Base-by-base conservation (phyloP, 2,113 vertebrate genomes). In the Amazona guildingii region DNA sequence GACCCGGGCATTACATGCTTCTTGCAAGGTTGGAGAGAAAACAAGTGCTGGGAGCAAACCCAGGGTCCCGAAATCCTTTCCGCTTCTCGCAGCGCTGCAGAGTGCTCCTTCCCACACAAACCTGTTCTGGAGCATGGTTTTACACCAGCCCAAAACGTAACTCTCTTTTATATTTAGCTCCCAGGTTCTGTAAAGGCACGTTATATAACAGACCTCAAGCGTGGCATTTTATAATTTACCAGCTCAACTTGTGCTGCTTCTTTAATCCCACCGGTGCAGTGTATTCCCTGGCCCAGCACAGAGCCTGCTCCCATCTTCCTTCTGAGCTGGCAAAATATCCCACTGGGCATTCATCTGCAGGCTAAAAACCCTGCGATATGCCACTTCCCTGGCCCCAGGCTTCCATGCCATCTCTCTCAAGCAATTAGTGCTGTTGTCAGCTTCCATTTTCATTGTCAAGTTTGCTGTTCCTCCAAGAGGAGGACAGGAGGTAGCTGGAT, bases 151-250 rank as follows among this genome's bases (percentile, higher is more conserved):
- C 92, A 75, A 96, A 95, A 95, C 66, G 95, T 86, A 96, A 91
- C 41, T 94, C 87, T 74, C 35, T 94, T 46, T 95, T 97, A 97
- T 97, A 97, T 97, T 97, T 97, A 97, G 97, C 95, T 97, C 64
- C 94, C 85, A 90, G 94, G 86, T 94, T 90, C 92, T 95, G 95
- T 73, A 80, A 94, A 94, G 89, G 91, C 94, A 91, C 17, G 13
- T 97, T 97, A 97, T 93, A 67, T 96, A 97, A 97, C 94, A 95
- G 92, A 91, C 94, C 97, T 96, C 94, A 52, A 95, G 95, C 16
- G 74, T 74, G 83, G 86, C 83, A 88, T 84, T 97, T 97, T 94
- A 92, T 94, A 96, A 97, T 95, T 95, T 80, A 95, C 95, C 94
- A 94, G 94, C 90, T 97, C 86, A 17, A 90, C 88, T 93, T 75